Conservation (phyloP, 2,888 invertebrate genomes). For the Trichopoda pennipes region DNA sequence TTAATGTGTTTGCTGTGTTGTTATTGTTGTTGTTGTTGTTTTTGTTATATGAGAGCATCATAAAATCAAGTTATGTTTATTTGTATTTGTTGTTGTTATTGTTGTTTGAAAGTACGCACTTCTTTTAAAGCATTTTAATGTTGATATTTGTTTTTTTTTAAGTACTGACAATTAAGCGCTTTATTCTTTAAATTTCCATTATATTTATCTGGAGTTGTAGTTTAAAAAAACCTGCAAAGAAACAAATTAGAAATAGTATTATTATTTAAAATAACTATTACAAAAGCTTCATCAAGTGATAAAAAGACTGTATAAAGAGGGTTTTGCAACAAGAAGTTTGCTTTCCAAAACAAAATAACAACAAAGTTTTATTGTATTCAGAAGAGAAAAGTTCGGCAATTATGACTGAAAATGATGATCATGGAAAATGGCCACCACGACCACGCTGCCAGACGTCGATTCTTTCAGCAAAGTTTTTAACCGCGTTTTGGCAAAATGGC, state of each 20-base stretch:
- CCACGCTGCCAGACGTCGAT: no score
- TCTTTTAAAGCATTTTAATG: conserved; percentile 2
- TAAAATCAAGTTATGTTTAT: conserved; percentile 10
- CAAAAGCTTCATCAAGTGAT: no score
- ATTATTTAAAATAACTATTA: no score
- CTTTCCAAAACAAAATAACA: no score
- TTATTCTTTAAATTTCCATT: neutral
- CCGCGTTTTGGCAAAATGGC: no score
- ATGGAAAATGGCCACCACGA: no score
- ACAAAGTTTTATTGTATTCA: no score
- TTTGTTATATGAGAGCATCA: neutral
- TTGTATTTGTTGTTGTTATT: neutral
- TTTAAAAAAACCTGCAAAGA: conserved; percentile 26
- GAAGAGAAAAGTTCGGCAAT: no score
- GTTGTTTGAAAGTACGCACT: conserved; percentile 29
- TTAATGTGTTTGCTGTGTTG: neutral
- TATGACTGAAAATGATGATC: no score
- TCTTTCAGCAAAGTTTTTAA: no score
- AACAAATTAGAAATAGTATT: neutral
- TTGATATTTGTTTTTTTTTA: neutral
- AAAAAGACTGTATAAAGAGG: no score
- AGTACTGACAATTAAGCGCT: neutral
- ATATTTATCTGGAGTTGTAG: neutral
- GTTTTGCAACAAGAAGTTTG: no score
- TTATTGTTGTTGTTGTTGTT: conserved; percentile 17